These are phyloP conservation scores for Halocynthia roretzi DNA, from an alignment of 23 tunicate species.

Conservation along the genomic window DNA sequence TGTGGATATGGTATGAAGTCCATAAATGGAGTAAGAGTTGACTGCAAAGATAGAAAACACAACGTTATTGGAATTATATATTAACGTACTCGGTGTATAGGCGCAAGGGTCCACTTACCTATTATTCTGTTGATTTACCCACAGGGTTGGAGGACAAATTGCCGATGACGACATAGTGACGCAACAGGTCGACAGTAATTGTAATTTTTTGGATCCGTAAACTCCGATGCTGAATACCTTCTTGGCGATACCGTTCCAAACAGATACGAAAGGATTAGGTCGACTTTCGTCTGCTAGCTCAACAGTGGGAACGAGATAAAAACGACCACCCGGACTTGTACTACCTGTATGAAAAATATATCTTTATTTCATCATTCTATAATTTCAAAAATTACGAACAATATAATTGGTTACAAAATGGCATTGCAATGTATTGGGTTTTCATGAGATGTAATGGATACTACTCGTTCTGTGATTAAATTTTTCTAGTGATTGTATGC, in stretches of 20 bases:
- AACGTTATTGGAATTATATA: background rate
- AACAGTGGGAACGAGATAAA: conserved; percentile 55
- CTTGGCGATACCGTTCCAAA: conserved; percentile 31
- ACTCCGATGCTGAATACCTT: conserved; percentile 43
- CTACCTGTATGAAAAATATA: background rate
- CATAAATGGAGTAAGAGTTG: conserved; percentile 29
- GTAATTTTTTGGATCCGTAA: conserved; percentile 50
- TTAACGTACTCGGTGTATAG: background rate
- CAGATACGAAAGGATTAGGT: background rate
- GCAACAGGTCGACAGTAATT: conserved; percentile 34
- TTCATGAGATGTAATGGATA: too few relatives aligned
- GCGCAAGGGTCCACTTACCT: background rate
- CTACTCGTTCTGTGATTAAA: too few relatives aligned
- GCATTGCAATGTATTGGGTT: too few relatives aligned
- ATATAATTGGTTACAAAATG: too few relatives aligned
- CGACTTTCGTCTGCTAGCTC: conserved; percentile 1
- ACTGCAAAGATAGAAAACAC: conserved; percentile 6
- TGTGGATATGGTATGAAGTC: conserved; percentile 17
- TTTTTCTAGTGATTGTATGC: too few relatives aligned
- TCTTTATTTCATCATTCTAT: background rate
- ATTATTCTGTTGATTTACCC: background rate
- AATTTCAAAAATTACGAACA: background rate
- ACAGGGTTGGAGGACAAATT: conserved; percentile 30
- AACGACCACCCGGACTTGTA: background rate
- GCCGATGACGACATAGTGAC: conserved; percentile 57